phyloP scores from a whole-genome alignment of 2,888 invertebrate species.

The Drosophila differens region DNA sequence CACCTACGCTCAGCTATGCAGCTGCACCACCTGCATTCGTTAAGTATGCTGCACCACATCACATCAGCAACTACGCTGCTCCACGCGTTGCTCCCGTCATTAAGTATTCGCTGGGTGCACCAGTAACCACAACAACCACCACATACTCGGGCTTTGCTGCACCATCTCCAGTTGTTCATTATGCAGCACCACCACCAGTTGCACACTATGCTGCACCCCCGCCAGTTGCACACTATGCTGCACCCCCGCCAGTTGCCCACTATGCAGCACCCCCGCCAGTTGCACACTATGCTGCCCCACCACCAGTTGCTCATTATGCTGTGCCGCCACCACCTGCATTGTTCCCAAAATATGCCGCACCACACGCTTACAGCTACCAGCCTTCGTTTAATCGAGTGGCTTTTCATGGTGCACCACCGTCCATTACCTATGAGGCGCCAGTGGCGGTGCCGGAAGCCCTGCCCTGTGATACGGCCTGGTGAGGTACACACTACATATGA shows the following conservation, averaged over 20 bases:
- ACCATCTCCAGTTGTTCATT: slow-evolving; percentile 19
- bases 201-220: slow-evolving; percentile 39
- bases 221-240: slow-evolving; percentile 15
- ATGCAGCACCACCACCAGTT: slow-evolving; percentile 15
- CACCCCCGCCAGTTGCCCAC: neutral
- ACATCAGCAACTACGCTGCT: slow-evolving; percentile 32
- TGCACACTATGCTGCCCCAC: slow-evolving; percentile 9
- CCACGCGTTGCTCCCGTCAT: slow-evolving; percentile 45
- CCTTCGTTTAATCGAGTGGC: slow-evolving; percentile 14
- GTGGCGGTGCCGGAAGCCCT: slow-evolving; percentile 32
- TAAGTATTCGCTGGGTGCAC: slow-evolving; percentile 63
- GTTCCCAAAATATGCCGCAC: slow-evolving; percentile 12
- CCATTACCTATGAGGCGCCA: slow-evolving; percentile 39
- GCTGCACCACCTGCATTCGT: slow-evolving; percentile 26
- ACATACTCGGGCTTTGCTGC: slow-evolving; percentile 68
- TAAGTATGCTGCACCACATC: slow-evolving; percentile 47
- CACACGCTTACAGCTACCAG: slow-evolving; percentile 23
- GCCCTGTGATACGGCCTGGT: slow-evolving; percentile 59
- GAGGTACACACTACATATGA: slow-evolving; percentile 7
- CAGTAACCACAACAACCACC: slow-evolving; percentile 70
- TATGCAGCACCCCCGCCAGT: slow-evolving; percentile 5
- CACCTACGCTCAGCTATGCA: slow-evolving; percentile 27
- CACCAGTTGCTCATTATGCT: slow-evolving; percentile 2
- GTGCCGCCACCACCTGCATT: slow-evolving; percentile 39
- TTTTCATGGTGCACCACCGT: slow-evolving; percentile 51